phyloP scores from a whole-genome alignment of 1,140 invertebrate species.

The Neoseiulus cucumeris region DNA sequence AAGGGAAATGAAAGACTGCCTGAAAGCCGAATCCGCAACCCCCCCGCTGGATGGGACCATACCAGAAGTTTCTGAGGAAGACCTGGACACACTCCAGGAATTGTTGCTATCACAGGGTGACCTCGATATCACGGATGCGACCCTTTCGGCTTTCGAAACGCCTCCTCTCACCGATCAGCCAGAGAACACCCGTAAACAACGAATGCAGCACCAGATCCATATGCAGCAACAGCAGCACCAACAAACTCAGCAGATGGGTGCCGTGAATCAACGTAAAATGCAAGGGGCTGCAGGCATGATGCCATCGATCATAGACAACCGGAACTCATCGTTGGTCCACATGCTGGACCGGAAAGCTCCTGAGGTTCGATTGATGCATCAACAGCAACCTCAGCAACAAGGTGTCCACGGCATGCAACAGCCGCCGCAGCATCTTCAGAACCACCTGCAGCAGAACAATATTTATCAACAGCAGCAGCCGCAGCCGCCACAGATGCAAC shows the following conservation, averaged over 20 bases:
- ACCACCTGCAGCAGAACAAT: slow-evolving; percentile 8
- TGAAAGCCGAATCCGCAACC: neutral
- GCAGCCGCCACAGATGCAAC: slow-evolving; percentile 1
- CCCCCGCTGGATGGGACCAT: neutral
- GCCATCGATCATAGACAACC: no score
- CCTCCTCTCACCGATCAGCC: neutral
- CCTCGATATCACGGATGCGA: neutral
- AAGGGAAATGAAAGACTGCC: neutral
- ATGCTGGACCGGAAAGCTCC: neutral
- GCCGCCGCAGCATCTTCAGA: neutral
- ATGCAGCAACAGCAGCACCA: neutral
- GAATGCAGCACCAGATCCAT: neutral
- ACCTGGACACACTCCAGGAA: slow-evolving; percentile 1
- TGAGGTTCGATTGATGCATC: no score
- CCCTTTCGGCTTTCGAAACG: neutral
- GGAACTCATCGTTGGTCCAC: neutral
- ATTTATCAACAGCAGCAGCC: slow-evolving; percentile 7
- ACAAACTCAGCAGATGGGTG: neutral
- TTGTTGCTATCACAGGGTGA: slow-evolving; percentile 6
- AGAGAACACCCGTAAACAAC: neutral
- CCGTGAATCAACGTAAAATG: neutral
- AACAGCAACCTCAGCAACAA: neutral
- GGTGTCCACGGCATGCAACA: neutral
- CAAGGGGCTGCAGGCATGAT: neutral
- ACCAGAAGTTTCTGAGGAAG: neutral